phyloP scores from a whole-genome alignment of 2,113 vertebrate species.

The Ascaphus truei region DNA sequence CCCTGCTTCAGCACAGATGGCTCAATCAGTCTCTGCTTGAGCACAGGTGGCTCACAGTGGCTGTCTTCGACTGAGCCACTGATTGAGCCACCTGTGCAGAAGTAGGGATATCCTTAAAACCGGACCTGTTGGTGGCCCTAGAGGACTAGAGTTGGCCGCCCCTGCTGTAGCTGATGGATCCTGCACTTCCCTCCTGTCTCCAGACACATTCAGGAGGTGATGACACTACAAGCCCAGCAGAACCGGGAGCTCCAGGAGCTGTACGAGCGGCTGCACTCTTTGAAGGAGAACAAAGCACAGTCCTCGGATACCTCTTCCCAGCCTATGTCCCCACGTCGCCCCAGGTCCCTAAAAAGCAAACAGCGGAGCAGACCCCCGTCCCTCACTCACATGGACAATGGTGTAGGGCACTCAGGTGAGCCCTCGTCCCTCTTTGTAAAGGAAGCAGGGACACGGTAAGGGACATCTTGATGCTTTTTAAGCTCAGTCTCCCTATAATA shows the following conservation, averaged over 20 bases:
- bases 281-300: constrained; percentile 68
- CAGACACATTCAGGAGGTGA: constrained; percentile 87
- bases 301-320: constrained; percentile 54
- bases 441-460: too few species aligned
- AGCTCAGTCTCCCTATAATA: too few species aligned
- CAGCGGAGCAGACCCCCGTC: constrained; percentile 65
- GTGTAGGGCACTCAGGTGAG: constrained; percentile 32
- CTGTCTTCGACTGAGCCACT: too few species aligned
- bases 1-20: too few species aligned
- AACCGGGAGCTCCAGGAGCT: constrained; percentile 82
- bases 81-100: too few species aligned
- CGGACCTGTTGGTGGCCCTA: too few species aligned
- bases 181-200: background rate
- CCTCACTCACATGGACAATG: constrained; percentile 75
- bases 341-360: constrained; percentile 73
- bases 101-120: too few species aligned
- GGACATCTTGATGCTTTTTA: too few species aligned
- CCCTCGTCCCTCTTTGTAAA: background rate
- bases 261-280: constrained; percentile 71
- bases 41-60: too few species aligned
- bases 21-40: too few species aligned
- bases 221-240: constrained; percentile 81
- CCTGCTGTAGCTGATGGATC: too few species aligned
- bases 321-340: constrained; percentile 71
- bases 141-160: too few species aligned